Conservation (phyloP, 2,888 invertebrate genomes). For the Drepanosiphum platanoidis region DNA sequence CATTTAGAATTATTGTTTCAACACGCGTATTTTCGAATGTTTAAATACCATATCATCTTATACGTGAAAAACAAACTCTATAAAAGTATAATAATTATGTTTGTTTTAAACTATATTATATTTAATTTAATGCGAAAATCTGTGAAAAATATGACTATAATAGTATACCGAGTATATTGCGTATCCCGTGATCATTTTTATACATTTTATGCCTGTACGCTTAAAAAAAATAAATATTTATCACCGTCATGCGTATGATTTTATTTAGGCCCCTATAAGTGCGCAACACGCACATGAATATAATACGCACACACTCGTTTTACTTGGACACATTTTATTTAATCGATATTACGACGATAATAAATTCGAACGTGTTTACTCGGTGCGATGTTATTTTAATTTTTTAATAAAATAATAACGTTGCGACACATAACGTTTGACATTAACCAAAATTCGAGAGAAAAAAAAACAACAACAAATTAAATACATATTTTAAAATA, state of each 20-base stretch:
- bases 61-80: too few species aligned
- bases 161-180: too few species aligned
- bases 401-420: neutral
- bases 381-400: neutral
- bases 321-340: neutral
- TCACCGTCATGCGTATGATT: neutral
- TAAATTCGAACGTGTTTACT: neutral
- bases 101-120: too few species aligned
- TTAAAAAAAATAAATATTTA: neutral
- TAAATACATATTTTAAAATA: neutral
- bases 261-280: neutral
- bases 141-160: too few species aligned
- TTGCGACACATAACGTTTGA: neutral
- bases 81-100: too few species aligned
- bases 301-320: neutral
- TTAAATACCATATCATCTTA: too few species aligned
- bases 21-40: too few species aligned
- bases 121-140: too few species aligned
- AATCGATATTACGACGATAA: conserved; percentile 4
- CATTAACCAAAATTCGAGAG: neutral
- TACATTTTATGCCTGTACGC: neutral
- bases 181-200: neutral
- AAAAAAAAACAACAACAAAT: neutral
- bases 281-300: neutral
- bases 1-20: too few species aligned